phyloP scores from a whole-genome alignment of 2,888 invertebrate species.

The Melanostoma mellinum region DNA sequence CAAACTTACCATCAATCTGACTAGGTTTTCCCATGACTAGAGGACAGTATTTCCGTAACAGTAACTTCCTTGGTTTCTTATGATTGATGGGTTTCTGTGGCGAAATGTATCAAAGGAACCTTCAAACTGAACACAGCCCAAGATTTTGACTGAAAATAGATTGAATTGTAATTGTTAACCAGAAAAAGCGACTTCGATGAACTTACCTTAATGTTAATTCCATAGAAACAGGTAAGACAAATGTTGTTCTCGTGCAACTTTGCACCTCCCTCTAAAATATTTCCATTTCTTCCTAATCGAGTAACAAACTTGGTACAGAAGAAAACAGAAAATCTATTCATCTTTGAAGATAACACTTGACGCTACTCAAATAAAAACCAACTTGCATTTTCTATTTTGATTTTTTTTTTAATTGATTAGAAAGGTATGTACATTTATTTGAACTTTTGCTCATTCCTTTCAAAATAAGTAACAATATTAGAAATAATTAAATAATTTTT shows the following conservation, averaged over 20 bases:
- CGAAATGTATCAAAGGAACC: constrained; percentile 95
- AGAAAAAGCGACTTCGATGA: too few relatives aligned
- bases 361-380: neutral
- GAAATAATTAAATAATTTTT: constrained; percentile 66
- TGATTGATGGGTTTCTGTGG: constrained; percentile 95
- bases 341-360: too few relatives aligned
- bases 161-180: too few relatives aligned
- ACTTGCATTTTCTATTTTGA: neutral
- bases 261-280: constrained; percentile 93
- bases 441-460: constrained; percentile 14
- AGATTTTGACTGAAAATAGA: constrained; percentile 86
- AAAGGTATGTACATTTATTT: neutral
- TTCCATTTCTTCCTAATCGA: constrained; percentile 87
- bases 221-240: constrained; percentile 97
- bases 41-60: constrained; percentile 94
- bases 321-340: too few relatives aligned
- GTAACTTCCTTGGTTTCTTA: constrained; percentile 89
- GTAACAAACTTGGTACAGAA: constrained; percentile 79
- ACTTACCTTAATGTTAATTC: constrained; percentile 92
- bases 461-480: constrained; percentile 58
- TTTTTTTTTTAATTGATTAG: neutral
- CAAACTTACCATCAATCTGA: constrained; percentile 87
- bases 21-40: constrained; percentile 92
- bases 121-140: constrained; percentile 97
- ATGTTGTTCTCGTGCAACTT: constrained; percentile 94